phyloP scores from a whole-genome alignment of 2,888 invertebrate genomes.

The Stratiomys singularior region DNA sequence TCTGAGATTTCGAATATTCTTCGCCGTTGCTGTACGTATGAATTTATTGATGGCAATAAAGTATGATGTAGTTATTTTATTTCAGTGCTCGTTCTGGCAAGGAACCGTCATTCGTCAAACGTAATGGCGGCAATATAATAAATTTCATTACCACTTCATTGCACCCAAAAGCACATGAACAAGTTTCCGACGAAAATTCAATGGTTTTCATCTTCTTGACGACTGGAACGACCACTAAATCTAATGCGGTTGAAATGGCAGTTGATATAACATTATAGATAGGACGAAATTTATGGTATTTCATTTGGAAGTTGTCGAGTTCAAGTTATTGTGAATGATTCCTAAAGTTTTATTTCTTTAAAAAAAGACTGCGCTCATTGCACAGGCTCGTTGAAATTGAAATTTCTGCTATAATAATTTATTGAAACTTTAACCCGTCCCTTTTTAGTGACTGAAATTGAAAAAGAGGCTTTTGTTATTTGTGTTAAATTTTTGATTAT shows the following conservation, averaged over 20 bases:
- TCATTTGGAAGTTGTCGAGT: background rate
- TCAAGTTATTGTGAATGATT: background rate
- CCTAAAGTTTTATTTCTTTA: background rate
- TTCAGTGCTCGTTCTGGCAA: background rate
- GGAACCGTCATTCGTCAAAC: constrained; percentile 25
- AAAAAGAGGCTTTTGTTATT: too few species aligned
- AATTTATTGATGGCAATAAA: background rate
- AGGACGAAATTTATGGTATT: background rate
- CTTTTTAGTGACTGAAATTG: too few species aligned
- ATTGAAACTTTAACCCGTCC: too few species aligned
- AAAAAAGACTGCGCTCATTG: background rate
- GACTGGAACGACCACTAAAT: constrained; percentile 23
- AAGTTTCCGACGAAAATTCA: constrained; percentile 41
- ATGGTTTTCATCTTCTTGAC: constrained; percentile 24
- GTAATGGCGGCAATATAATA: constrained; percentile 33
- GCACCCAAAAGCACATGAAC: constrained; percentile 17
- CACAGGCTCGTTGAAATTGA: background rate
- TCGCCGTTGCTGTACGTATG: background rate
- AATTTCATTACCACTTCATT: constrained; percentile 37
- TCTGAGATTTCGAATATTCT: background rate
- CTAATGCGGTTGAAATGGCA: constrained; percentile 22
- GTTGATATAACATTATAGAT: background rate
- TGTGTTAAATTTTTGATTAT: too few species aligned
- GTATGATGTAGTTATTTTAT: constrained; percentile 24
- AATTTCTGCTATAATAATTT: too few species aligned